phyloP scores from a whole-genome alignment of 2,888 invertebrate genomes.

The Neuroscelio doddi region DNA sequence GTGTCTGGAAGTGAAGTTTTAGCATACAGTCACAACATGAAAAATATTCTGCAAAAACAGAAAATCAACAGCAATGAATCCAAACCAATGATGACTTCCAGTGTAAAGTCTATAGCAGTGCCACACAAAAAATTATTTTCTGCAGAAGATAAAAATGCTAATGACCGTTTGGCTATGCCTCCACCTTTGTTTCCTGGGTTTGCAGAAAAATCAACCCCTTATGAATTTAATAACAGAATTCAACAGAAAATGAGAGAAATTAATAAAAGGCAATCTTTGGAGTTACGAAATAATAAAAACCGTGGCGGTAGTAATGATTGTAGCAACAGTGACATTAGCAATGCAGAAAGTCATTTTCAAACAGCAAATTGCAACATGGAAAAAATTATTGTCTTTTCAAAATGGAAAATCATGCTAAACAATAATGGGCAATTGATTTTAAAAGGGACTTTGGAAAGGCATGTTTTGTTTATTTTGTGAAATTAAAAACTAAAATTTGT shows the following conservation, averaged over 20 bases:
- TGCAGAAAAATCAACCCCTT: too few relatives aligned
- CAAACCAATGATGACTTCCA: constrained; percentile 52
- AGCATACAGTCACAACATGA: constrained; percentile 59
- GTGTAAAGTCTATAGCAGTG: constrained; percentile 43
- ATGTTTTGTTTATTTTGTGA: constrained; percentile 2
- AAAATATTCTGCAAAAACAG: constrained; percentile 44
- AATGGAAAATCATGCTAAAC: constrained; percentile 62
- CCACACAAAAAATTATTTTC: constrained; percentile 11
- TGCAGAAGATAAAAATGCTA: constrained; percentile 2
- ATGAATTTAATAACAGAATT: too few relatives aligned
- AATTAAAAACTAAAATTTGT: too few relatives aligned
- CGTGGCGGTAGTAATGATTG: background rate
- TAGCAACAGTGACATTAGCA: background rate
- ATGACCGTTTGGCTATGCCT: constrained; percentile 55
- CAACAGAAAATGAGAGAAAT: background rate
- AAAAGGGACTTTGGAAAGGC: constrained; percentile 61
- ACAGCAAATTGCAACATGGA: background rate
- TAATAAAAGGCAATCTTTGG: background rate
- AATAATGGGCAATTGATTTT: constrained; percentile 55
- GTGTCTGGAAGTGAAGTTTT: constrained; percentile 56
- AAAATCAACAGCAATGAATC: background rate
- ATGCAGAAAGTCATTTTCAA: background rate
- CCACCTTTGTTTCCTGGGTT: constrained; percentile 49
- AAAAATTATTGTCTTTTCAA: background rate
- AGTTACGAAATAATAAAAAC: background rate